Conservation (phyloP, 35 echinoderm and acorn worm species). For the Ophioderma brevispina region DNA sequence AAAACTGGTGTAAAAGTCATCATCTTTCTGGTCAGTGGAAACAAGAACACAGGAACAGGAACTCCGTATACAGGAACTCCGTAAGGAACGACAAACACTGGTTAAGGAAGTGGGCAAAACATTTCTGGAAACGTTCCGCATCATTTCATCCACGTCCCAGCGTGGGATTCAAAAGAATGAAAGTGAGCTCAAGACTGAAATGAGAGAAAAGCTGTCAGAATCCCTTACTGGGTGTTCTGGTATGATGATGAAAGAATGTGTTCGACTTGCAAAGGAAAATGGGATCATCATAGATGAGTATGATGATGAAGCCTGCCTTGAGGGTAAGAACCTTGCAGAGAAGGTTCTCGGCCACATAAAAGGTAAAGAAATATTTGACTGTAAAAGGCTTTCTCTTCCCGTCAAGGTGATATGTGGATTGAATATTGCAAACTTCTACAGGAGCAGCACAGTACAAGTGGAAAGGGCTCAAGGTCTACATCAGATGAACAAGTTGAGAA, state of each 20-base stretch:
- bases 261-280: background rate
- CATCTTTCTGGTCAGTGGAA: background rate
- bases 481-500: background rate
- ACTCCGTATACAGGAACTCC: background rate
- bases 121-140: background rate
- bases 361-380: background rate
- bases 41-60: background rate
- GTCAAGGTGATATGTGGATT: background rate
- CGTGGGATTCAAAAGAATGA: background rate
- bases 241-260: background rate
- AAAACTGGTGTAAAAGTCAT: background rate
- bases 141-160: background rate
- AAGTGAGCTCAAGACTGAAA: background rate
- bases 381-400: background rate
- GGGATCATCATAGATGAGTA: slow-evolving; percentile 35
- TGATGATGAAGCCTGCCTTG: background rate
- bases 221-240: background rate
- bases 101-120: slow-evolving; percentile 6
- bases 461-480: background rate
- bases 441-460: background rate
- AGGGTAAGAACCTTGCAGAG: slow-evolving; percentile 7
- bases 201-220: background rate
- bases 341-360: slow-evolving; percentile 10
- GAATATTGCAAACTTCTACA: background rate
- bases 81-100: background rate